Evolutionary conservation across 2,797 vertebrate genomes (phyloP), one percentile per base, ranked within the genome.

Genomic region (Oreortyx pictus): DNA sequence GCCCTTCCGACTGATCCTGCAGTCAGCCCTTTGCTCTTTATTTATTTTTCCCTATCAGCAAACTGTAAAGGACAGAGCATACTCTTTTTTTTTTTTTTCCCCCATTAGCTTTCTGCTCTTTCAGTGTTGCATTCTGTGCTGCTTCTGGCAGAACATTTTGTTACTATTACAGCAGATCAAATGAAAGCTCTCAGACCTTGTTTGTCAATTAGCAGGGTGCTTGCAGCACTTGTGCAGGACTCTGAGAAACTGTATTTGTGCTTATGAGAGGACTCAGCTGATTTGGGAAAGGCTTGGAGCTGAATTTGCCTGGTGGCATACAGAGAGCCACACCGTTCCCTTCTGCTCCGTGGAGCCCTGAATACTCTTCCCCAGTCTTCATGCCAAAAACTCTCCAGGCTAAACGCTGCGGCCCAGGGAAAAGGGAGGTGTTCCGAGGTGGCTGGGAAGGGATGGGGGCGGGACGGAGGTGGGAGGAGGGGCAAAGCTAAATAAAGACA

Each of bases 1-100:
- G 46, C 6, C 29, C 66, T 81, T 67, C 65, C 57, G 79, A 72
- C 22, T 19, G 35, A 89, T 41, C 43, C 35, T 25, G 67, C 70
- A 80, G 15, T 70, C 56, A 91, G 67, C 29, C 61, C 31, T 71
- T 67, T 95, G 96, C 75, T 97, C 80, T 96, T 88, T 93, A 52
- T 97, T 97, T 96, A 82, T 92, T 88, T 64, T 94, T 62, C 91
- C 90, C 93, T 95, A 96, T 97, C 76, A 89, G 59, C 82, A 89
- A 92, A 92, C 61, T 17, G 3, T 83, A 93, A 89, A 91, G 78
- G 74, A 78, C 54, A 70, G 33, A 57, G 43, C 29, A 73, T 78
- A 62, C 89, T 23, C 83, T 59, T 44, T 62, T 37, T 20, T 82
- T 93, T 88, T 49, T 49, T 12, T 47, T 13, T 13, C 7, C 23